Percentiles rank a stretch among this genome's conserved stretches.
phyloP scores from a whole-genome alignment of 2,888 invertebrate genomes.

The Watsonalla cultraria region DNA sequence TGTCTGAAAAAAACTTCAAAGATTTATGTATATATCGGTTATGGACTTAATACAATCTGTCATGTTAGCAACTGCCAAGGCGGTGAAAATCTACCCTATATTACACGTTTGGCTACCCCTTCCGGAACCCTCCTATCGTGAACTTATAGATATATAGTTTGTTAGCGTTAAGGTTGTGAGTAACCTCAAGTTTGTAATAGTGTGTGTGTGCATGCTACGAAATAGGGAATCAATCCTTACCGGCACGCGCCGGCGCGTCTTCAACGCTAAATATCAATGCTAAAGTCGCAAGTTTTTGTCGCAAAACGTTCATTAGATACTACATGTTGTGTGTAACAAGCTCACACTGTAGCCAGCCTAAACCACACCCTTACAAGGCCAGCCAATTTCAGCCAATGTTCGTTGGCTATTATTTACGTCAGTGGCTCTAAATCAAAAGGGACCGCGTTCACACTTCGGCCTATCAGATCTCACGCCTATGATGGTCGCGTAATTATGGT shows the following conservation, averaged over 20 bases:
- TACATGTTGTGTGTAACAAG: constrained; percentile 9
- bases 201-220: constrained; percentile 4
- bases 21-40: too few species aligned
- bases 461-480: constrained; percentile 60
- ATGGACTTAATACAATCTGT: too few species aligned
- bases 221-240: constrained; percentile 2
- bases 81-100: too few species aligned
- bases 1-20: too few species aligned
- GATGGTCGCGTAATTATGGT: constrained; percentile 23
- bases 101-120: too few species aligned
- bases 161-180: too few species aligned
- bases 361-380: constrained; percentile 30
- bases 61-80: too few species aligned
- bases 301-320: constrained; percentile 1
- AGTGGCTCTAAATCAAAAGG: constrained; percentile 59
- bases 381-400: constrained; percentile 37
- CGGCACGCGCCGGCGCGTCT: constrained; percentile 12
- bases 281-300: constrained; percentile 7
- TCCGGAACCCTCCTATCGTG: too few species aligned
- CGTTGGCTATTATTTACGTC: constrained; percentile 40
- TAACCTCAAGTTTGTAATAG: background rate
- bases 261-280: constrained; percentile 16
- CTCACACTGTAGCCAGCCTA: constrained; percentile 13
- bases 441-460: constrained; percentile 57
- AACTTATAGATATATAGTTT: too few species aligned